A percentile compares a stretch with the other conserved stretches of the same genome.
Conservation (phyloP, 2,888 invertebrate species). For the Chloromyia formosa region DNA sequence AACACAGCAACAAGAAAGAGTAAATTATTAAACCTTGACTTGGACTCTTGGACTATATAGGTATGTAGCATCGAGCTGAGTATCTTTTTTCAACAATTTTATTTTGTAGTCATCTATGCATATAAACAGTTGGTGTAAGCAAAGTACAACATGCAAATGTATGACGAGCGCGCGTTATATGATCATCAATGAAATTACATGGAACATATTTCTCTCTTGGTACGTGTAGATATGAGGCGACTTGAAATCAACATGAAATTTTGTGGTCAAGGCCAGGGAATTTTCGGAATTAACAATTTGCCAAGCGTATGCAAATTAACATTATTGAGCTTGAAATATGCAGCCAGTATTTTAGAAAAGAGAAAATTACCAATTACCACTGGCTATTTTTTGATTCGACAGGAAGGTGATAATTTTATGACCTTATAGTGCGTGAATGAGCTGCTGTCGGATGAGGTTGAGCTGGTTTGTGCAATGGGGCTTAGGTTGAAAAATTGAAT, state of each 20-base stretch:
- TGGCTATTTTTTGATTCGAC: too few relatives aligned
- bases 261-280: conserved; percentile 10
- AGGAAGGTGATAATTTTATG: too few relatives aligned
- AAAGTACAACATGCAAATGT: background rate
- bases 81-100: background rate
- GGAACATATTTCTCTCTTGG: too few relatives aligned
- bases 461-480: too few relatives aligned
- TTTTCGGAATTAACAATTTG: background rate
- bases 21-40: too few relatives aligned
- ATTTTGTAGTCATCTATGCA: background rate
- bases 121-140: background rate
- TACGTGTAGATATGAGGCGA: conserved; percentile 2
- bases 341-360: too few relatives aligned
- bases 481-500: too few relatives aligned
- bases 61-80: too few relatives aligned
- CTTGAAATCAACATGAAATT: background rate
- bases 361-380: too few relatives aligned
- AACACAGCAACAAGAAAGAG: background rate
- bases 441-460: too few relatives aligned
- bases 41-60: too few relatives aligned
- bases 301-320: background rate
- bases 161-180: background rate
- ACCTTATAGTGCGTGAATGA: too few relatives aligned
- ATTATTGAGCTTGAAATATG: background rate
- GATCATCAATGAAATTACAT: background rate